Percentiles rank a stretch among this genome's conserved stretches.
These are phyloP conservation scores for Brenthis daphne DNA, from an alignment of 2,888 invertebrate species.

Conservation along the genomic window DNA sequence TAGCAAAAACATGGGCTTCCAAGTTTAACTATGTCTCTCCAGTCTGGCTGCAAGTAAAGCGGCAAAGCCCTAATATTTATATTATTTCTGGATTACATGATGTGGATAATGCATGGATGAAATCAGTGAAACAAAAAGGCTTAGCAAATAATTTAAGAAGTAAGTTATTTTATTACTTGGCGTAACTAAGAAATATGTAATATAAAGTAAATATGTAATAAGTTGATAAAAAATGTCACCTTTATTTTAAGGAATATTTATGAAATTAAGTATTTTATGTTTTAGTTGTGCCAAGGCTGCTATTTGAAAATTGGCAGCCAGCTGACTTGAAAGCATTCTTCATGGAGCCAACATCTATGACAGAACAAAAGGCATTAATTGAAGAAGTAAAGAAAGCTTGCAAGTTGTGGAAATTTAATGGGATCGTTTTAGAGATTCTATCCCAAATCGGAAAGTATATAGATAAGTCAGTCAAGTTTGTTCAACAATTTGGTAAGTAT, in stretches of 20 bases:
- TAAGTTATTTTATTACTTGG: conserved; percentile 53
- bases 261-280: conserved; percentile 24
- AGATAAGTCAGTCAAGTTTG: conserved; percentile 84
- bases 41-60: conserved; percentile 95
- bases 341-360: conserved; percentile 83
- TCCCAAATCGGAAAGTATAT: conserved; percentile 87
- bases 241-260: conserved; percentile 2
- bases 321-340: conserved; percentile 89
- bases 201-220: too few species aligned
- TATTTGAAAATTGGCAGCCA: conserved; percentile 93
- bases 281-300: conserved; percentile 92
- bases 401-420: conserved; percentile 91
- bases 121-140: conserved; percentile 85
- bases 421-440: conserved; percentile 95
- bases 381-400: conserved; percentile 86
- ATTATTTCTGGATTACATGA: conserved; percentile 89
- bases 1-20: conserved; percentile 93
- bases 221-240: too few species aligned
- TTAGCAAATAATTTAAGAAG: conserved; percentile 81
- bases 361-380: conserved; percentile 86
- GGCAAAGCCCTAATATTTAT: conserved; percentile 84
- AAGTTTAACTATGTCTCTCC: conserved; percentile 96
- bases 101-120: conserved; percentile 92
- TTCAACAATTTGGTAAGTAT: conserved; percentile 84
- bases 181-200: too few species aligned